These are phyloP conservation scores for Andrena bicolor DNA, from an alignment of 2,888 invertebrate species.

Conservation along the genomic window DNA sequence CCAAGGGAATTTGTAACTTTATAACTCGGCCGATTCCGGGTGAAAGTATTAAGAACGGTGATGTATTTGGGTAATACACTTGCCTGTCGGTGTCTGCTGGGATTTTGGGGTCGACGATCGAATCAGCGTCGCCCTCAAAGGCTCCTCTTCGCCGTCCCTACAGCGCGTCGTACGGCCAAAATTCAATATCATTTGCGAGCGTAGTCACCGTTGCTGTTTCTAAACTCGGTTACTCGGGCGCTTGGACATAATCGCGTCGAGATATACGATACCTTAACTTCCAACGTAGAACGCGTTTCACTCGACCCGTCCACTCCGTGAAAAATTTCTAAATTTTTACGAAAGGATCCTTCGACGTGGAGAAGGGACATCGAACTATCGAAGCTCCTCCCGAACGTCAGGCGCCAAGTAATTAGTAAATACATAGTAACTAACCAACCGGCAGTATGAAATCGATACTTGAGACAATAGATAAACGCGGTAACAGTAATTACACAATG, in stretches of 20 bases:
- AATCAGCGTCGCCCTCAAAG: conserved; percentile 60
- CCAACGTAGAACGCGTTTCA: background rate
- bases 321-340: background rate
- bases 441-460: no score
- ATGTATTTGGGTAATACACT: conserved; percentile 63
- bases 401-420: no score
- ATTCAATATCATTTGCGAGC: conserved; percentile 56
- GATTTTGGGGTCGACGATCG: conserved; percentile 63
- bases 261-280: conserved; percentile 42
- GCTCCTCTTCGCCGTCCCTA: conserved; percentile 26
- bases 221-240: conserved; percentile 52
- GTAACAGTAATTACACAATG: background rate
- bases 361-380: no score
- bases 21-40: conserved; percentile 61
- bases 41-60: conserved; percentile 66
- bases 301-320: background rate
- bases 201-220: conserved; percentile 39
- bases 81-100: conserved; percentile 49
- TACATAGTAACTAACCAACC: no score
- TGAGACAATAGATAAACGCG: background rate
- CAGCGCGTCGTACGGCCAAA: conserved; percentile 32
- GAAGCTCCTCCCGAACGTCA: no score
- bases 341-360: no score
- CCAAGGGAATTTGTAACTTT: conserved; percentile 69
- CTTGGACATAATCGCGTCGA: conserved; percentile 53